Base-by-base conservation (phyloP, 2,797 vertebrate genomes). In the Leptatherina wallacei region DNA sequence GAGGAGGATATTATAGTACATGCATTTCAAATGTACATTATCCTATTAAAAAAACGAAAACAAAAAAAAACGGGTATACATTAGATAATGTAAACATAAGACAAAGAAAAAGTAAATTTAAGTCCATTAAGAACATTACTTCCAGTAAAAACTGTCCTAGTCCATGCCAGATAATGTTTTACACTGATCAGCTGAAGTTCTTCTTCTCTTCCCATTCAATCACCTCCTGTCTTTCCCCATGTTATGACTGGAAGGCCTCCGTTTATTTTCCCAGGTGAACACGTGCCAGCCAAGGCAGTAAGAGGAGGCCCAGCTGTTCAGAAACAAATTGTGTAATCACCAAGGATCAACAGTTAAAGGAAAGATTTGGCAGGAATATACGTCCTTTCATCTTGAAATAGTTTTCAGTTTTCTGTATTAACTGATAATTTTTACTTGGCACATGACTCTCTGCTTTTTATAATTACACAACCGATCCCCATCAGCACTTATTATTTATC, bases 251-350 rank as follows among this genome's bases (percentile, higher is more conserved):
- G 4, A 30, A 51, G 49, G 18, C 27, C 20, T 3, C 0, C 12
- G 64, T 77, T 78, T 81, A 66, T 83, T 87, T 75, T 79, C 59
- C 60, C 78, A 65, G 73, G 58, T 71, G 69, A 77, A 51, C 22
- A 14, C 44, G 8, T 27, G 63, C 66, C 73, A 81, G 66, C 66
- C 55, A 38, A 18, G 18, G 57, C 44, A 54, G 69, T 16, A 54
- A 59, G 29, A 56, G 27, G n/a, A 64, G 61, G 44, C 30, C 22
- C 22, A 40, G 47, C 74, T 44, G 64, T 30, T 30, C 36, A 56
- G 52, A 61, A 60, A 72, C 13, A 63, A 47, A 69, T 36, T 14
- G n/a, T 69, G 60, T 44, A 35, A 69, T 61, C 13, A 22, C 3
- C 4, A 59, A 38, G 36, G 47, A 56, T 29, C 49, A 27, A 13